Base-by-base conservation (phyloP, 2,797 vertebrate genomes). In the Phoeniculus purpureus region DNA sequence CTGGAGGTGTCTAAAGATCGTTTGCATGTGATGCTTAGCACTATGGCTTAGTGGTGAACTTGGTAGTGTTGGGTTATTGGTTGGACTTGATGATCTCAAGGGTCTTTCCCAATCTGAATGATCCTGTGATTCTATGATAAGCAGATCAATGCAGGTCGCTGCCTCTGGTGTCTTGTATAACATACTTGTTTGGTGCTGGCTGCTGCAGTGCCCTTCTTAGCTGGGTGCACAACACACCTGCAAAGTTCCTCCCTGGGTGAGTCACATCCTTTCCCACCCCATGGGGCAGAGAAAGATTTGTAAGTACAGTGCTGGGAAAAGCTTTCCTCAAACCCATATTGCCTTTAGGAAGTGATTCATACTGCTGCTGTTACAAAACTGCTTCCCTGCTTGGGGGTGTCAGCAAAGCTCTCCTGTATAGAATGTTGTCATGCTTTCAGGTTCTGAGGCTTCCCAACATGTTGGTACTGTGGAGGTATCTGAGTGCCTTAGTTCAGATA, bases 131-230 rank as follows among this genome's bases (percentile, higher is more conserved):
- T 43, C 13, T 43, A 43, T 15, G 14, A 10, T n/a, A 66, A 84
- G 78, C 25, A 59, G 15, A 27, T 81, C 45, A 60, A 32, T 12
- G 12, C 1, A 2, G 15, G 3, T 64, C 23, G 20, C n/a, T 54
- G 12, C 11, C 12, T 52, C 72, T 66, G 59, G 2, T 64, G 12
- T 16, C 45, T 21, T 60, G 10, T 62, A 14, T 14, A 59, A 66
- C 18, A 6, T 11, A 17, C 16, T 34, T 6, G 0, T 56, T 67
- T 26, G 12, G 0, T 0, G 0, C 7, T 27, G 32, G 22, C 61
- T 73, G 26, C 31, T 32, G 1, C 5, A 43, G 8, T 31, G 20
- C 50, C 29, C 29, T 58, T 17, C 62, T 70, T 26, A 52, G 34
- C 62, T 50, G 52, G 16, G 32, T 1, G 18, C 52, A 83, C 50